phyloP scores from a whole-genome alignment of 2,888 invertebrate genomes.

The Lasioglossum lativentre region DNA sequence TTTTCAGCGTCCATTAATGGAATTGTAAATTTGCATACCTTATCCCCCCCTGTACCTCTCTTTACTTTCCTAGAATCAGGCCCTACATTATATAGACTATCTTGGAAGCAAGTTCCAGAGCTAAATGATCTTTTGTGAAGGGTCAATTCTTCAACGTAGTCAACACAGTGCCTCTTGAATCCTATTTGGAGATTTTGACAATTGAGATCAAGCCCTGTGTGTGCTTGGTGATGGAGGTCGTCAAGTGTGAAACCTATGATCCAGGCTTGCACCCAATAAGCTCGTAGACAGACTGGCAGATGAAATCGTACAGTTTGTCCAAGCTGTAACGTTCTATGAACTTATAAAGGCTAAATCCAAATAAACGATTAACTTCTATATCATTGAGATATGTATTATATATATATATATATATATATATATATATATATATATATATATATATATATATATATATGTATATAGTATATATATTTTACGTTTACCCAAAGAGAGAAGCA shows the following conservation, averaged over 20 bases:
- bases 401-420: constrained; percentile 35
- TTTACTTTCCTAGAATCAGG: background rate
- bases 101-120: background rate
- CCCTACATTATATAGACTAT: background rate
- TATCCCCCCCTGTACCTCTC: background rate
- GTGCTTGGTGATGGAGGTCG: background rate
- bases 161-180: constrained; percentile 9
- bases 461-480: constrained; percentile 80
- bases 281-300: background rate
- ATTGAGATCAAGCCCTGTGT: constrained; percentile 11
- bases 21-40: background rate
- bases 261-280: background rate
- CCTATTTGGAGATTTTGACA: constrained; percentile 5
- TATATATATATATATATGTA: constrained; percentile 65
- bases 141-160: background rate
- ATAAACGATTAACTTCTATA: constrained; percentile 54
- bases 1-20: background rate
- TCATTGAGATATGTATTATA: constrained; percentile 65
- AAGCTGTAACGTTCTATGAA: constrained; percentile 36
- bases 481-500: constrained; percentile 82
- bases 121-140: background rate
- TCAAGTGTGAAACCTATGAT: background rate
- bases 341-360: constrained; percentile 55
- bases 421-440: constrained; percentile 56
- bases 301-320: background rate